Conservation (phyloP, 2,888 invertebrate species). For the Peribatodes rhomboidaria region DNA sequence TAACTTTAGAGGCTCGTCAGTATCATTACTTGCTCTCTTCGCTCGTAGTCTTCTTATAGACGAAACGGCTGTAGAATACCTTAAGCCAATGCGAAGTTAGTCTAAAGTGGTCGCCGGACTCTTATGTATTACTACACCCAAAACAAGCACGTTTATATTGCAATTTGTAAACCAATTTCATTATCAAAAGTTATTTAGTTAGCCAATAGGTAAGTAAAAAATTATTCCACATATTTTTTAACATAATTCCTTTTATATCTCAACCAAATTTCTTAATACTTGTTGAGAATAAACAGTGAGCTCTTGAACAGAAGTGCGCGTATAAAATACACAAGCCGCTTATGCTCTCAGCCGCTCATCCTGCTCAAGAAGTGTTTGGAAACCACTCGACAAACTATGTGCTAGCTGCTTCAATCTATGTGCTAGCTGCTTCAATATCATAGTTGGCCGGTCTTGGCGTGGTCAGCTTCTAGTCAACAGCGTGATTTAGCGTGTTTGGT, state of each 20-base stretch:
- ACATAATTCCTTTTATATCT: not conserved
- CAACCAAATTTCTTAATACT: not conserved
- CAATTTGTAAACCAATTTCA: no score
- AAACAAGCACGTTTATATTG: no score
- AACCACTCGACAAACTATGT: slow-evolving; percentile 5
- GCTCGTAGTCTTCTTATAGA: no score
- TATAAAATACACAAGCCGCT: slow-evolving; percentile 22
- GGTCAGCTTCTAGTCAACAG: slow-evolving; percentile 5
- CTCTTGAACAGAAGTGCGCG: slow-evolving; percentile 7
- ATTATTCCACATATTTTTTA: not conserved
- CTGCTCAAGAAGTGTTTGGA: slow-evolving; percentile 6
- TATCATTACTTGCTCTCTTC: no score
- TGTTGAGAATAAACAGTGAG: not conserved
- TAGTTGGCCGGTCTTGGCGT: not conserved
- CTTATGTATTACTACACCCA: no score
- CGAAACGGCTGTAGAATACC: no score
- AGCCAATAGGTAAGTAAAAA: no score
- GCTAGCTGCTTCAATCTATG: slow-evolving; percentile 9
- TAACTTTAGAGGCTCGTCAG: no score
- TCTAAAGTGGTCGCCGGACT: no score
- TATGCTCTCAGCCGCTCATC: slow-evolving; percentile 17
- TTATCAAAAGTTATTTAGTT: no score
- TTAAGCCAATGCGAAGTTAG: no score
- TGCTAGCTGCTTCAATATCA: slow-evolving; percentile 11
- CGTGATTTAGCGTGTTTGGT: slow-evolving; percentile 8